Evolutionary conservation across 2,888 invertebrate species (phyloP), one percentile per base, ranked within the genome.

Genomic region (Drosophila ustulata): DNA sequence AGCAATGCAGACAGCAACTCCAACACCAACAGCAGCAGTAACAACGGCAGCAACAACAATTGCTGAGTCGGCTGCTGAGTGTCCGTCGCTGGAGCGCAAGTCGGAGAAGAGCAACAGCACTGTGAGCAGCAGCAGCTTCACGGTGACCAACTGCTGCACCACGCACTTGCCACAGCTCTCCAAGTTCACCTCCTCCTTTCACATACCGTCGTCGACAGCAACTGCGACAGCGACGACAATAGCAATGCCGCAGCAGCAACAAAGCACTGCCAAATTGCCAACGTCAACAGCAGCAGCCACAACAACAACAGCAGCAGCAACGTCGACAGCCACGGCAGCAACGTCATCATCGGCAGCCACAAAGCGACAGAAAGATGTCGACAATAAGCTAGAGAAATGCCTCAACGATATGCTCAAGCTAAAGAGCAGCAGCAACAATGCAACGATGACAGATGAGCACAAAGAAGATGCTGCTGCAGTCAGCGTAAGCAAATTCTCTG

Each of bases 301-400:
- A 53, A 23, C 63, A 57, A n/a, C 69, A 37, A 1, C 71, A 57
- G 3, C 69, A 45, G 39, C 67, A 34, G 26, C 52, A 37, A n/a
- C 56, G 37, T 45, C 65, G 46, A 3, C 64, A 30, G 6, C 66
- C 64, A 30, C 53, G 43, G 5, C 59, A 51, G 18, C 53, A 26
- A 39, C 65, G 34, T 13, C 67, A 7, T 56, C 66, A 45, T 65
- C 88, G 23, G 80, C 88, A 80, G 81, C 75, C 71, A 61, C 91
- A 89, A 83, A 91, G 88, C 81, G 82, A 75, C 92, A 92, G 79
- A 92, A 92, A 86, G 92, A 92, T 67, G 89, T 89, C 56, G 92
- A 92, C 82, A 92, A 92, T 80, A 92, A 92, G 82, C 85, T 91
- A 66, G 92, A 92, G 75, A 92, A 92, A 86, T 90, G 91, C 72